Conservation (phyloP, 2,888 invertebrate species). For the Drosophila sordidula region DNA sequence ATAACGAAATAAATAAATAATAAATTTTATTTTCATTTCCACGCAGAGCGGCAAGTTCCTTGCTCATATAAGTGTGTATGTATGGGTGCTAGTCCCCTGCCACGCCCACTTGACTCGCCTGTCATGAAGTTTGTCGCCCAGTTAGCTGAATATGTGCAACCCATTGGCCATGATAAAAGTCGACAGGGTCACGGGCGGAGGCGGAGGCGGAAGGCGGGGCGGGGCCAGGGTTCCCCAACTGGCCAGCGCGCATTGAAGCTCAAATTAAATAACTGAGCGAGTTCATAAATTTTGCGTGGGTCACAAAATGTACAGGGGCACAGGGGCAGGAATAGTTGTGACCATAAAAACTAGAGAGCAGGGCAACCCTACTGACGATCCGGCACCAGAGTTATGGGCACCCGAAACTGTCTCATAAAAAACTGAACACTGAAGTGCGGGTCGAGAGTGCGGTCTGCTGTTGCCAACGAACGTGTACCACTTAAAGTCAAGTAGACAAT, state of each 20-base stretch:
- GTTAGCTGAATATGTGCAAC: slow-evolving; percentile 38
- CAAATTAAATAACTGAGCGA: slow-evolving; percentile 65
- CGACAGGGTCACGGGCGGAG: no score
- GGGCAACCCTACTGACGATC: slow-evolving; percentile 36
- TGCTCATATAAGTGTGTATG: slow-evolving; percentile 35
- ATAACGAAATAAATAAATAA: slow-evolving; percentile 80
- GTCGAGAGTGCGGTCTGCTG: slow-evolving; percentile 9
- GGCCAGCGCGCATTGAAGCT: slow-evolving; percentile 36
- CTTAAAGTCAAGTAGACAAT: slow-evolving; percentile 37
- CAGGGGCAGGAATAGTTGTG: slow-evolving; percentile 51
- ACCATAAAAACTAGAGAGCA: slow-evolving; percentile 20
- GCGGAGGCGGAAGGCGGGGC: no score
- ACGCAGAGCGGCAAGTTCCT: slow-evolving; percentile 36
- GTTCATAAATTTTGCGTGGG: slow-evolving; percentile 63
- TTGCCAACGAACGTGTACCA: slow-evolving; percentile 21
- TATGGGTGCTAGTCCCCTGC: not conserved
- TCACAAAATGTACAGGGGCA: slow-evolving; percentile 36
- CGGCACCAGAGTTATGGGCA: slow-evolving; percentile 44
- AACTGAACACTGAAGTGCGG: slow-evolving; percentile 16
- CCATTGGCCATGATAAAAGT: slow-evolving; percentile 37
- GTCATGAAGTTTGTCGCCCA: slow-evolving; percentile 71
- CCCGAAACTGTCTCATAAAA: slow-evolving; percentile 46
- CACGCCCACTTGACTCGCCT: slow-evolving; percentile 22
- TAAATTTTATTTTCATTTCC: slow-evolving; percentile 76
- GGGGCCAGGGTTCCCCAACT: slow-evolving; percentile 2